These are phyloP conservation scores for Aurelia coerulea DNA, from an alignment of 30 jellyfish, hydroid and myxozoan genomes.

Conservation along the genomic window DNA sequence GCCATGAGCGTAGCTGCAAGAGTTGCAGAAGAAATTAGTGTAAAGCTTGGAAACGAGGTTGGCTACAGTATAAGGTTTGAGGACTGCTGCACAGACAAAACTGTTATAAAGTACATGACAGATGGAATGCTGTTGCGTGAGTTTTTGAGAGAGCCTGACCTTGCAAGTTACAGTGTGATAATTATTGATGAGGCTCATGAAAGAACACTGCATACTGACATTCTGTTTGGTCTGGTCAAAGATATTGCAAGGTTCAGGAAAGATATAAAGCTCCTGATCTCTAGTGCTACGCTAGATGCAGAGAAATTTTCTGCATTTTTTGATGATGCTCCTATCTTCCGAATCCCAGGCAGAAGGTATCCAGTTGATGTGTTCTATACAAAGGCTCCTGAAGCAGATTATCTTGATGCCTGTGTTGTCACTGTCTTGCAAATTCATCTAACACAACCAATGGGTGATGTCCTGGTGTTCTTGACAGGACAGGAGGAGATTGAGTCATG, in stretches of 20 bases:
- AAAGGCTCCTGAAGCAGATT: conserved; percentile 99
- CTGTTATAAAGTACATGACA: conserved; percentile 96
- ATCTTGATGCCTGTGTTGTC: conserved; percentile 99
- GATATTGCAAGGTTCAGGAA: conserved; percentile 98
- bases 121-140: conserved; percentile 99
- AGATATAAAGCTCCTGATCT: conserved; percentile 92
- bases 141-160: conserved; percentile 99
- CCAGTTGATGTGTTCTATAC: conserved; percentile 99
- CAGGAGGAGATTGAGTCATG: conserved; percentile 99
- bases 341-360: conserved; percentile 99
- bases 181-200: conserved; percentile 99
- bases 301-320: conserved; percentile 96
- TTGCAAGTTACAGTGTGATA: conserved; percentile 96
- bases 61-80: conserved; percentile 99
- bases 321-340: conserved; percentile 99
- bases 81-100: conserved; percentile 97
- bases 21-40: conserved; percentile 98
- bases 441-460: conserved; percentile 99
- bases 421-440: conserved; percentile 98
- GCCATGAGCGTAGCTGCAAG: conserved; percentile 99
- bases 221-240: conserved; percentile 95
- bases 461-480: conserved; percentile 96
- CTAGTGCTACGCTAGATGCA: conserved; percentile 99
- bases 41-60: conserved; percentile 97
- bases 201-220: conserved; percentile 98